Evolutionary conservation across 2,797 vertebrate species (phyloP).

Genomic region (Sternotherus odoratus): DNA sequence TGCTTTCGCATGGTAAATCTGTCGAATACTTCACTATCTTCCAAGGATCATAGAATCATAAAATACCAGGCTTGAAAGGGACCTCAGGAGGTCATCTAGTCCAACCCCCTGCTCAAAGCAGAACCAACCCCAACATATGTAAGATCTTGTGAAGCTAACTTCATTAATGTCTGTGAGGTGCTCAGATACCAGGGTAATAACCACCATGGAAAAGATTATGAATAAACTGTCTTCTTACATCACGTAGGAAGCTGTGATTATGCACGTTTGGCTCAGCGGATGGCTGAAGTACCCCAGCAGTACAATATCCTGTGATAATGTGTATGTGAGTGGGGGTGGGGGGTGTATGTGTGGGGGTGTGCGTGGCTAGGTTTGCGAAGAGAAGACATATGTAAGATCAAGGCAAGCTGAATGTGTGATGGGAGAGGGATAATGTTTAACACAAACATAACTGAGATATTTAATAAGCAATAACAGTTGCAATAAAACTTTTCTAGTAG

Average conservation of each 20-base stretch:
- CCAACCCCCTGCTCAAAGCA: too few species aligned
- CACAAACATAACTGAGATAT: background rate
- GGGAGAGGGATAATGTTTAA: background rate
- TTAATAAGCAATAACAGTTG: background rate
- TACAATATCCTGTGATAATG: background rate
- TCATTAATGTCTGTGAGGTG: background rate
- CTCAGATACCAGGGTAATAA: background rate
- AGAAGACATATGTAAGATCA: background rate
- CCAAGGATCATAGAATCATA: too few species aligned
- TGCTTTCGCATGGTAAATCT: rapidly evolving
- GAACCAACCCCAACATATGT: too few species aligned
- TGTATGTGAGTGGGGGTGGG: background rate
- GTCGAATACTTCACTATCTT: background rate
- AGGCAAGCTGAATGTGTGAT: background rate
- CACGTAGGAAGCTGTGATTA: background rate
- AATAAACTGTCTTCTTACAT: background rate
- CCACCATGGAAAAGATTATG: background rate
- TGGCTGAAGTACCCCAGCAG: background rate
- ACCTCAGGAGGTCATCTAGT: too few species aligned
- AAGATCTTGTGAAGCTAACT: background rate
- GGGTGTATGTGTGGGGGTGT: background rate
- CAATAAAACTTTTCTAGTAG: slow-evolving; percentile 51
- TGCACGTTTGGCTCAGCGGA: background rate
- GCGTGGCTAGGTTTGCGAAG: rapidly evolving
- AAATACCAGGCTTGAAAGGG: too few species aligned